These are phyloP conservation scores for Zoanthus sociatus DNA, from an alignment of 92 coral and sea anemone species.

Conservation along the genomic window DNA sequence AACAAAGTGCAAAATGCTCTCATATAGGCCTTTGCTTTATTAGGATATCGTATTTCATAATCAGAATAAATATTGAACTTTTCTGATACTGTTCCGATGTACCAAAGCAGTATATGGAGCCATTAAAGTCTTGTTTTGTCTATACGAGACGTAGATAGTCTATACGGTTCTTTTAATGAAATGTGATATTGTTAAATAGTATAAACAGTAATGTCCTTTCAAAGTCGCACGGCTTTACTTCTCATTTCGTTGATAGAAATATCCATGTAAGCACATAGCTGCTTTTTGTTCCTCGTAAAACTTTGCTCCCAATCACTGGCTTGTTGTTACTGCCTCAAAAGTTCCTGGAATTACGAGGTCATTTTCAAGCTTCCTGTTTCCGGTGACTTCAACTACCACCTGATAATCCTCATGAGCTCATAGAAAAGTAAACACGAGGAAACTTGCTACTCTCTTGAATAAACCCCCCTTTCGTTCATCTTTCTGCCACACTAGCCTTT, in stretches of 20 bases:
- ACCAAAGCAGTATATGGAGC: too few relatives aligned
- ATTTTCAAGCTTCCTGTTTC: constrained; percentile 43
- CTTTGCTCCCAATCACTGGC: constrained; percentile 61
- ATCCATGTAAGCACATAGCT: constrained; percentile 57
- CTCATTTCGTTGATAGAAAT: constrained; percentile 44
- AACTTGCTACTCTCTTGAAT: constrained; percentile 49
- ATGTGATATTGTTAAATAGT: neutral
- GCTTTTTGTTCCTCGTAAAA: constrained; percentile 57
- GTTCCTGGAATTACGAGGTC: constrained; percentile 49
- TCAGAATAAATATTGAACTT: too few relatives aligned
- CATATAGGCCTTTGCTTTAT: too few relatives aligned
- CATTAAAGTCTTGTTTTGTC: too few relatives aligned
- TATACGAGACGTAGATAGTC: too few relatives aligned
- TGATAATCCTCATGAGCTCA: constrained; percentile 39
- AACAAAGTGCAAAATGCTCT: too few relatives aligned
- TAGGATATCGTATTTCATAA: too few relatives aligned
- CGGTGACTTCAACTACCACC: constrained; percentile 47
- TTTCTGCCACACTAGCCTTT: constrained; percentile 46
- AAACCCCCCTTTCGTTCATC: constrained; percentile 47
- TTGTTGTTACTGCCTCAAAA: constrained; percentile 36
- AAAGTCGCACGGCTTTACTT: constrained; percentile 42
- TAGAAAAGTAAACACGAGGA: constrained; percentile 43
- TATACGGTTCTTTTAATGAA: too few relatives aligned
- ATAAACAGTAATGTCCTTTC: constrained; percentile 4
- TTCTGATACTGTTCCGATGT: too few relatives aligned